phyloP scores from a whole-genome alignment of 2,797 vertebrate genomes.

The Syncerus caffer region DNA sequence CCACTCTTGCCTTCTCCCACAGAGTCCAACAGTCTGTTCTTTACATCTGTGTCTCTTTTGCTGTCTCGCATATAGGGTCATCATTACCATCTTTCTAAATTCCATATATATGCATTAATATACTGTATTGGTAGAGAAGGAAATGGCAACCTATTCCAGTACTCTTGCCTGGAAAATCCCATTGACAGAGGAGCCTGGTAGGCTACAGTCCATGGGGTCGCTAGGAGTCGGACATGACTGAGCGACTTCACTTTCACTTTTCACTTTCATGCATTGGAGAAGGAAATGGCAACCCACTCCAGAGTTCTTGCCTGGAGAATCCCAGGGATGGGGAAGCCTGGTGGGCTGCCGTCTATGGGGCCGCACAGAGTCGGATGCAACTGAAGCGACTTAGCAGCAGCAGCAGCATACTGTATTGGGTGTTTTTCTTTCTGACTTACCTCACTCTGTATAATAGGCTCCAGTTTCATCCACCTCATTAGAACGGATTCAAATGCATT shows the following conservation, averaged over 20 bases:
- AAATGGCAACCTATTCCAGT: too few species aligned
- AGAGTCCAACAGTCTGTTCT: not conserved
- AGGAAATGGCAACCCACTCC: too few species aligned
- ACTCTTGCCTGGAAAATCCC: too few species aligned
- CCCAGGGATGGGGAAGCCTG: accelerated
- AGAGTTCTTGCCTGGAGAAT: too few species aligned
- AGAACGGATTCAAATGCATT: not conserved
- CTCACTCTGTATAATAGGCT: not conserved
- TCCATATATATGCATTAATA: not conserved
- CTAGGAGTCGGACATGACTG: too few species aligned
- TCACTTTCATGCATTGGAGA: too few species aligned
- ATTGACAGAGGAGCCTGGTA: too few species aligned
- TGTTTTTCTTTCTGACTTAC: not conserved
- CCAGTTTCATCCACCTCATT: not conserved
- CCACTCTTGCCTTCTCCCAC: not conserved
- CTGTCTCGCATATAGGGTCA: not conserved
- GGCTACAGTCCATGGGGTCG: too few species aligned
- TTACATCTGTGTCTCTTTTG: not conserved
- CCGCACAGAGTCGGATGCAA: too few species aligned
- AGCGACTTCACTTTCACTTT: too few species aligned
- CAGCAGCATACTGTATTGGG: not conserved
- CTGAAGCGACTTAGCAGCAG: too few species aligned
- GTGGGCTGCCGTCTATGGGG: too few species aligned
- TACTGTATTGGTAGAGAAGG: not conserved
- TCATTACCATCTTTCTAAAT: not conserved